Conservation (phyloP, 2,888 invertebrate genomes). For the Melipona beecheii region DNA sequence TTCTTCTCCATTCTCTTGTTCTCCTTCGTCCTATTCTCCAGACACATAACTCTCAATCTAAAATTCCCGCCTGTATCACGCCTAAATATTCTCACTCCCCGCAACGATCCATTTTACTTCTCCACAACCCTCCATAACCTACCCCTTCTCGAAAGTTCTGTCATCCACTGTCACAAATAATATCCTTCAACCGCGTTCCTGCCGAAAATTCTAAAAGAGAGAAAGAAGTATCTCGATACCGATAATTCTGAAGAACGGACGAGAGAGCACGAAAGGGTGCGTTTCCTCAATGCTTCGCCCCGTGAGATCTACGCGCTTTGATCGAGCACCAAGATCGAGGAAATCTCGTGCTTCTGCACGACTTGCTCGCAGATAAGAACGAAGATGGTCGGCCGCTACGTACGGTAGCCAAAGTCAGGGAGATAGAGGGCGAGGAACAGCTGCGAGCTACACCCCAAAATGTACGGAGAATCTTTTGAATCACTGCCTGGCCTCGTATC, state of each 20-base stretch:
- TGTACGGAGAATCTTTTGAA: conserved; percentile 78
- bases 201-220: background rate
- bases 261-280: background rate
- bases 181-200: too few relatives aligned
- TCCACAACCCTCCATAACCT: too few relatives aligned
- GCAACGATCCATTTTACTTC: too few relatives aligned
- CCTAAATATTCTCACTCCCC: too few relatives aligned
- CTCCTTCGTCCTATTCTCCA: background rate
- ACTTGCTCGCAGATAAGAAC: conserved; percentile 41
- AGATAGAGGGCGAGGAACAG: conserved; percentile 72
- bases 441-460: conserved; percentile 76
- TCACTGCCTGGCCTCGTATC: conserved; percentile 66
- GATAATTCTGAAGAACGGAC: background rate
- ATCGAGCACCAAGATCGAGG: background rate
- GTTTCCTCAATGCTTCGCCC: background rate
- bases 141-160: background rate
- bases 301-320: background rate
- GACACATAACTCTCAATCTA: background rate
- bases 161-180: background rate
- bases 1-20: background rate
- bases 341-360: conserved; percentile 15
- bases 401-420: conserved; percentile 30
- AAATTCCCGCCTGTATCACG: too few relatives aligned
- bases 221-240: background rate
- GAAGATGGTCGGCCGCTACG: conserved; percentile 30